These are phyloP conservation scores for Idaea aversata DNA, from an alignment of 2,888 invertebrate species.

Conservation along the genomic window DNA sequence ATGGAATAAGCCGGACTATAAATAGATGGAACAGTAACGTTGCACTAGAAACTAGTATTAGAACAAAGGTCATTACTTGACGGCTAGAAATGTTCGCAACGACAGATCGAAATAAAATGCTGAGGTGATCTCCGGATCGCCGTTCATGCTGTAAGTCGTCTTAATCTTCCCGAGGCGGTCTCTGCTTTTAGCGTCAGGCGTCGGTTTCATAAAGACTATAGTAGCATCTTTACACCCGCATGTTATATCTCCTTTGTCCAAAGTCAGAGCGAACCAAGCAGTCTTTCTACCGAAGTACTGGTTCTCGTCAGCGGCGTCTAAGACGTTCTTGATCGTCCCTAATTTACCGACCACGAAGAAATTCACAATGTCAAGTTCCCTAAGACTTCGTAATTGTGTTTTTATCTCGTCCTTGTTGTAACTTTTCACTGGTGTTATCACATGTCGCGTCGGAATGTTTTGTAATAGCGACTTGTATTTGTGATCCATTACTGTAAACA, in stretches of 20 bases:
- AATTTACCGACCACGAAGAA: slow-evolving; percentile 91
- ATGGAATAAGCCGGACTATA: slow-evolving; percentile 68
- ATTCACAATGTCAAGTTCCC: slow-evolving; percentile 92
- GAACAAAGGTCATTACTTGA: slow-evolving; percentile 82
- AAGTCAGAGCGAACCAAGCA: slow-evolving; percentile 92
- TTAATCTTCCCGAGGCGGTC: slow-evolving; percentile 85
- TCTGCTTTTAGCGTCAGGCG: slow-evolving; percentile 83
- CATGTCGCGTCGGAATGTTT: slow-evolving; percentile 94
- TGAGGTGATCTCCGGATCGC: slow-evolving; percentile 87
- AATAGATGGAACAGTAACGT: slow-evolving; percentile 58
- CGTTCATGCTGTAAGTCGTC: slow-evolving; percentile 86
- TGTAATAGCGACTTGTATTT: slow-evolving; percentile 94
- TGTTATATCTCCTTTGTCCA: slow-evolving; percentile 86
- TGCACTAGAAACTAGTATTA: slow-evolving; percentile 50
- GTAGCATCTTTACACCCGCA: slow-evolving; percentile 89
- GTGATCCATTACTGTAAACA: slow-evolving; percentile 90
- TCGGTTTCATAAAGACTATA: slow-evolving; percentile 87
- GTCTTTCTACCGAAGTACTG: slow-evolving; percentile 91
- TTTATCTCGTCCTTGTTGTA: slow-evolving; percentile 82
- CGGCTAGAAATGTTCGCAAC: slow-evolving; percentile 84
- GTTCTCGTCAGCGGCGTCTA: slow-evolving; percentile 86
- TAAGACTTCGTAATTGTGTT: slow-evolving; percentile 85
- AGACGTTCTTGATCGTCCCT: slow-evolving; percentile 84
- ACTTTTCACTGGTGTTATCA: slow-evolving; percentile 85
- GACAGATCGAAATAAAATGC: slow-evolving; percentile 95